These are phyloP conservation scores for Kuschelorhynchus macadamiae DNA, from an alignment of 2,888 invertebrate genomes.

Conservation along the genomic window DNA sequence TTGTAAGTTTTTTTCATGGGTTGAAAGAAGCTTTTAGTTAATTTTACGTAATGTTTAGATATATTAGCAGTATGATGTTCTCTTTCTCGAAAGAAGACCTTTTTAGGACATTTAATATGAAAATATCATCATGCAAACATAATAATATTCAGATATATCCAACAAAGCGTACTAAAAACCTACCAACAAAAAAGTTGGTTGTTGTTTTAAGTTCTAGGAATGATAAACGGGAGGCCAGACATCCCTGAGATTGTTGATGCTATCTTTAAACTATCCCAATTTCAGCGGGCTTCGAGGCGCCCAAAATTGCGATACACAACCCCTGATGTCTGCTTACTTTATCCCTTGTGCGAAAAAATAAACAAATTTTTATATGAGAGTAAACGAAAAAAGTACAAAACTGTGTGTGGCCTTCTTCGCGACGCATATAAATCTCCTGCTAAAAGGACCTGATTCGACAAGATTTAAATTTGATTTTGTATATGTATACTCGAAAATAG, in stretches of 20 bases:
- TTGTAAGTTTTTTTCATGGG: no score
- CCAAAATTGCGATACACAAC: slow-evolving; percentile 66
- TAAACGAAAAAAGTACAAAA: slow-evolving; percentile 50
- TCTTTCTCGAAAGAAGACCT: no score
- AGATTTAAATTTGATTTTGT: slow-evolving; percentile 50
- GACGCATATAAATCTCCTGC: slow-evolving; percentile 50
- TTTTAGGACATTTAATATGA: no score
- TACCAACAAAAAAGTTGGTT: no score
- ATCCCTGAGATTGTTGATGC: slow-evolving; percentile 68
- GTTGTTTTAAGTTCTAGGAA: slow-evolving; percentile 63
- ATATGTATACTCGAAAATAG: slow-evolving; percentile 20
- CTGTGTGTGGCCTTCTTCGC: slow-evolving; percentile 47
- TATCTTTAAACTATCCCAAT: slow-evolving; percentile 66
- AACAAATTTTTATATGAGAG: slow-evolving; percentile 60
- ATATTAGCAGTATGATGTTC: no score
- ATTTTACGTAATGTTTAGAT: no score
- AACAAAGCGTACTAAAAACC: no score
- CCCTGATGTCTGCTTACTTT: slow-evolving; percentile 64
- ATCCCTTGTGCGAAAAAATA: slow-evolving; percentile 61
- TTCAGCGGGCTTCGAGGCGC: slow-evolving; percentile 64
- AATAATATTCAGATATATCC: no score
- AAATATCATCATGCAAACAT: no score
- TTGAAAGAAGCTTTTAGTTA: no score
- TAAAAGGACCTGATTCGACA: slow-evolving; percentile 48
- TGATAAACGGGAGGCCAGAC: slow-evolving; percentile 66